A percentile compares a stretch with the other conserved stretches of the same genome.
These are phyloP conservation scores for Cygnus buccinator DNA, from an alignment of 2,113 vertebrate species.

Conservation along the genomic window DNA sequence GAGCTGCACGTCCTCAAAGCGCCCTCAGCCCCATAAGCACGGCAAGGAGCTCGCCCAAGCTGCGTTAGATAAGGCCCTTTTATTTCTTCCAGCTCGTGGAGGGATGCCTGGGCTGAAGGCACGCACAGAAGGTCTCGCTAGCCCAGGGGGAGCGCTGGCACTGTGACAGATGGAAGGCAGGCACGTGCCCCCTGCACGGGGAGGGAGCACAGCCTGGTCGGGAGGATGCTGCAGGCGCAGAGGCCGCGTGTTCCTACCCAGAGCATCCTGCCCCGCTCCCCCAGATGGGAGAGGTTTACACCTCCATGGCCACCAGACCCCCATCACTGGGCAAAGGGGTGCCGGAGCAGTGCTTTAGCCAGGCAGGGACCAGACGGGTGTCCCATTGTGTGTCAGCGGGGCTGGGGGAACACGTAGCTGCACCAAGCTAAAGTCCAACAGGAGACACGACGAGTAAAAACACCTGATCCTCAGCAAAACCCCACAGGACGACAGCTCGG, in stretches of 20 bases:
- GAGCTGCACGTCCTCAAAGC: rapidly evolving
- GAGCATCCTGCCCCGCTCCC: no score
- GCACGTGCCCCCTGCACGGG: rapidly evolving
- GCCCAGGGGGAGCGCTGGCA: rapidly evolving
- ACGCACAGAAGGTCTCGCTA: neutral
- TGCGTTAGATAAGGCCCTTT: neutral
- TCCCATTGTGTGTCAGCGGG: neutral
- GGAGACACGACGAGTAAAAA: neutral
- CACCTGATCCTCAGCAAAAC: neutral
- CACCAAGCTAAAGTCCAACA: neutral
- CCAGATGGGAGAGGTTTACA: neutral
- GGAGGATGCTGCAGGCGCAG: neutral
- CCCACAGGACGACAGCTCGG: neutral
- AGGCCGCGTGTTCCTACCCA: neutral
- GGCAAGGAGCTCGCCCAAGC: neutral
- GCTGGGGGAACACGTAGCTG: neutral
- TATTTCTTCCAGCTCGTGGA: neutral
- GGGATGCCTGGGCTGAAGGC: neutral
- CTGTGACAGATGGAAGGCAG: rapidly evolving
- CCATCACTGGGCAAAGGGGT: neutral
- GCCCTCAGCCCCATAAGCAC: neutral
- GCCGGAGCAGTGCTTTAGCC: neutral
- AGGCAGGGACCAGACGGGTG: neutral
- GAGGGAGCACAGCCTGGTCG: neutral
- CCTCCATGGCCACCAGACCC: neutral